phyloP scores from a whole-genome alignment of 2,113 vertebrate species.

The Tetraodon nigroviridis region DNA sequence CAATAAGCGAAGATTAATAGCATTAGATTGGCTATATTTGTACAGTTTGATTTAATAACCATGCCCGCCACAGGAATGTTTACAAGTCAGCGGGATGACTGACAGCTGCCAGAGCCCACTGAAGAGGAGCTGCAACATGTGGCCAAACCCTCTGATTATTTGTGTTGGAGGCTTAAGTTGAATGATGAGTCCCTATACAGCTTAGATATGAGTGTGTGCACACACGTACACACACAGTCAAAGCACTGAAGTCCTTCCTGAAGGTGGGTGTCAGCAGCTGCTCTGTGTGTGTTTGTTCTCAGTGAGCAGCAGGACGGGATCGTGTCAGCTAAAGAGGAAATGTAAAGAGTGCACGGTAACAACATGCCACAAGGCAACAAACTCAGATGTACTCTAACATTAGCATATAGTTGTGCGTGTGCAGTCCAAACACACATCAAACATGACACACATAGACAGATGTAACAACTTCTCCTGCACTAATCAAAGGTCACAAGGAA shows the following conservation, averaged over 20 bases:
- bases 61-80: slow-evolving; percentile 45
- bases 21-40: slow-evolving; percentile 64
- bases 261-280: slow-evolving; percentile 61
- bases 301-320: slow-evolving; percentile 55
- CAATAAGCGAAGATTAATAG: slow-evolving; percentile 64
- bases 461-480: too few species aligned
- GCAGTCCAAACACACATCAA: slow-evolving; percentile 12
- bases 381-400: slow-evolving; percentile 15
- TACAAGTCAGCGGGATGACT: slow-evolving; percentile 53
- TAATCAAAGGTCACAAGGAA: too few species aligned
- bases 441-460: not conserved
- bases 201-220: slow-evolving; percentile 32
- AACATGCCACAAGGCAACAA: slow-evolving; percentile 25
- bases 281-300: slow-evolving; percentile 65
- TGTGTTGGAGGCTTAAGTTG: slow-evolving; percentile 63
- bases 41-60: slow-evolving; percentile 63
- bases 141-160: slow-evolving; percentile 66
- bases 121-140: slow-evolving; percentile 52
- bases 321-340: slow-evolving; percentile 49
- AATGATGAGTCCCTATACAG: slow-evolving; percentile 64
- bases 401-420: slow-evolving; percentile 13
- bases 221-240: slow-evolving; percentile 8
- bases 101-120: slow-evolving; percentile 60
- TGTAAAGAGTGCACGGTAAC: slow-evolving; percentile 27
- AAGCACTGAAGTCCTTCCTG: slow-evolving; percentile 30